phyloP scores from a whole-genome alignment of 2,113 vertebrate genomes.

The Neoarius graeffei region DNA sequence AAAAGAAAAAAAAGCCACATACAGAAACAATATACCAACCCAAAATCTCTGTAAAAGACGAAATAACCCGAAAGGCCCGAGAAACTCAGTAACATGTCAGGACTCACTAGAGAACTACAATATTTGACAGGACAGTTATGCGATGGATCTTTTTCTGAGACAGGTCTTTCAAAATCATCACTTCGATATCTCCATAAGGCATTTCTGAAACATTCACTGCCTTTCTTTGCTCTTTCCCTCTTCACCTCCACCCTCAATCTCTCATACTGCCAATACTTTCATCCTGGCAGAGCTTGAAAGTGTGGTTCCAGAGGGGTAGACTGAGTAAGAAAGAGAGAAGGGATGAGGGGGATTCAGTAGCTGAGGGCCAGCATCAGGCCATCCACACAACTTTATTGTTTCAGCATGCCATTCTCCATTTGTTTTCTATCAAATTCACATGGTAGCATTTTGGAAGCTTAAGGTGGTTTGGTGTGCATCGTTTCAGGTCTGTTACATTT shows the following conservation, averaged over 20 bases:
- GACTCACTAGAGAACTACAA: neutral
- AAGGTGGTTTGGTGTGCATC: constrained; percentile 70
- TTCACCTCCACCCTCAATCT: constrained; percentile 31
- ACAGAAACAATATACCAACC: neutral
- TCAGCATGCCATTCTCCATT: constrained; percentile 80
- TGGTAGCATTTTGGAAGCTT: constrained; percentile 85
- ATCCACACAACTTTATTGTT: constrained; percentile 72
- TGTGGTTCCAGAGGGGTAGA: constrained; percentile 54
- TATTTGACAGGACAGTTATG: constrained; percentile 3
- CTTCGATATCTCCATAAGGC: constrained; percentile 62
- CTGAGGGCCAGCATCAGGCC: constrained; percentile 70
- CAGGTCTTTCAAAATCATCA: neutral
- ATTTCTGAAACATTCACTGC: constrained; percentile 29
- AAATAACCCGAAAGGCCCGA: neutral
- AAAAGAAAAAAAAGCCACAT: neutral
- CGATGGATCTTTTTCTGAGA: neutral
- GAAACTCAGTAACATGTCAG: neutral
- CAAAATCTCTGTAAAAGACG: neutral
- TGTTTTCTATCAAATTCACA: constrained; percentile 90
- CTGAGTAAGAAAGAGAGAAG: constrained; percentile 60
- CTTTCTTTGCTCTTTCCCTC: constrained; percentile 15
- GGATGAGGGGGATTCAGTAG: constrained; percentile 72
- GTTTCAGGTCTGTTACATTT: constrained; percentile 68
- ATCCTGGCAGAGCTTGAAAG: constrained; percentile 79
- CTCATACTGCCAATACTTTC: constrained; percentile 53